phyloP scores from a whole-genome alignment of 2,888 invertebrate species.

The Aproaerema taeniolella region DNA sequence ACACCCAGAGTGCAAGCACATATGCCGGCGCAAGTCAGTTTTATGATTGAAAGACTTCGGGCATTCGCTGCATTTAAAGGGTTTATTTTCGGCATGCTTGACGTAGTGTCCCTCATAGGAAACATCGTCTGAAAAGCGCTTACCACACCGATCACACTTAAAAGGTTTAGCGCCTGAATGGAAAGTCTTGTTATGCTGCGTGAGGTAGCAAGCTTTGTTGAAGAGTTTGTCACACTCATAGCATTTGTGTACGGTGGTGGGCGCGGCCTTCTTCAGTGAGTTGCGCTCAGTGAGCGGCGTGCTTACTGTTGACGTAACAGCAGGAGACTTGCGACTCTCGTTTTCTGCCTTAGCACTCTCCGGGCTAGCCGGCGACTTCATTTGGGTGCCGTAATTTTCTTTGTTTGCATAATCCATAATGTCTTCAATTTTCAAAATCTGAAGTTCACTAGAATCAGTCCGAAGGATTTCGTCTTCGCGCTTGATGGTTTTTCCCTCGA shows the following conservation, averaged over 20 bases:
- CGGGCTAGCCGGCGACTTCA: conserved; percentile 71
- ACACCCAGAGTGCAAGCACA: conserved; percentile 91
- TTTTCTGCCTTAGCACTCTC: conserved; percentile 64
- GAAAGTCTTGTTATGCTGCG: conserved; percentile 93
- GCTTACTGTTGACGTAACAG: conserved; percentile 58
- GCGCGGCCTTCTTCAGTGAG: conserved; percentile 48
- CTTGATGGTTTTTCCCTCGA: conserved; percentile 64
- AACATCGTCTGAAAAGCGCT: conserved; percentile 85
- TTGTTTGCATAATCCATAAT: conserved; percentile 74
- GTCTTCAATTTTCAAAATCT: conserved; percentile 66
- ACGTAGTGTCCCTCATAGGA: conserved; percentile 85
- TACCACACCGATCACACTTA: conserved; percentile 91
- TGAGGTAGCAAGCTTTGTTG: conserved; percentile 91
- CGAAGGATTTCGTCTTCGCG: conserved; percentile 47
- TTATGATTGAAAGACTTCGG: conserved; percentile 95
- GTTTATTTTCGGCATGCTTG: conserved; percentile 89
- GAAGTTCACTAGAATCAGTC: conserved; percentile 50
- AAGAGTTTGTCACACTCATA: conserved; percentile 90
- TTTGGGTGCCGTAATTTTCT: conserved; percentile 66
- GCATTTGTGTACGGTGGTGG: conserved; percentile 80
- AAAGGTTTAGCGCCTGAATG: conserved; percentile 92
- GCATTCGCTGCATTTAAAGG: conserved; percentile 90
- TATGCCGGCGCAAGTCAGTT: conserved; percentile 91
- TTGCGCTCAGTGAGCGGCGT: conserved; percentile 65
- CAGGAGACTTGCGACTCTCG: conserved; percentile 52